Evolutionary conservation across 2,113 vertebrate genomes (phyloP).

Genomic region (Hippocampus comes): DNA sequence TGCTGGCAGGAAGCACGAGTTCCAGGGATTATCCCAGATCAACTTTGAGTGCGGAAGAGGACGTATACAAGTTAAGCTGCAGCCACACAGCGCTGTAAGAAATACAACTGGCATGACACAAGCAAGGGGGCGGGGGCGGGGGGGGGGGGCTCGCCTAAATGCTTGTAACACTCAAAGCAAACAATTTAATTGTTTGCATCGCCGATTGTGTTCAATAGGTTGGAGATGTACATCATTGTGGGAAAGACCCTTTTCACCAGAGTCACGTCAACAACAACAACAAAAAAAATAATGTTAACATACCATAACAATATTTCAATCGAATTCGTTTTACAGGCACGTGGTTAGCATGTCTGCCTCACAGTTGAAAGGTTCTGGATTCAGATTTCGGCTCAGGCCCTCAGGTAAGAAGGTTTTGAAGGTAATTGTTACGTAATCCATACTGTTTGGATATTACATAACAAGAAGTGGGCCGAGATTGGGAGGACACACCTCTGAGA

Average conservation of each 20-base stretch:
- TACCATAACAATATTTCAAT: too few relatives aligned
- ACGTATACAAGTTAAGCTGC: slow-evolving; percentile 6
- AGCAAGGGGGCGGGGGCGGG: neutral
- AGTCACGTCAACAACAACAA: too few relatives aligned
- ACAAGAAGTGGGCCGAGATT: slow-evolving; percentile 27
- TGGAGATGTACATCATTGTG: too few relatives aligned
- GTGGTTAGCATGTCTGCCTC: too few relatives aligned
- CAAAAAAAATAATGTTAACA: too few relatives aligned
- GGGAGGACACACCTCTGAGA: slow-evolving; percentile 40
- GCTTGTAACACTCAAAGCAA: neutral
- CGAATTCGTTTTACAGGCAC: too few relatives aligned
- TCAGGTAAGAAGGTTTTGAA: neutral
- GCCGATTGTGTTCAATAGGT: neutral
- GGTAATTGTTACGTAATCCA: slow-evolving; percentile 44
- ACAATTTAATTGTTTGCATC: neutral
- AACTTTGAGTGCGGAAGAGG: neutral
- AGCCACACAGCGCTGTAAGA: neutral
- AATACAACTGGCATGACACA: neutral
- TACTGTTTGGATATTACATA: slow-evolving; percentile 50
- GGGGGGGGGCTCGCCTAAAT: neutral
- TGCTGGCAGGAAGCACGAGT: slow-evolving; percentile 1
- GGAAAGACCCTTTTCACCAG: too few relatives aligned
- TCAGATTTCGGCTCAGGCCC: too few relatives aligned
- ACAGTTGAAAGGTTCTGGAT: too few relatives aligned
- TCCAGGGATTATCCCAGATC: slow-evolving; percentile 2